Base-by-base conservation (phyloP, 2,113 vertebrate species). In the Arvicanthis niloticus region DNA sequence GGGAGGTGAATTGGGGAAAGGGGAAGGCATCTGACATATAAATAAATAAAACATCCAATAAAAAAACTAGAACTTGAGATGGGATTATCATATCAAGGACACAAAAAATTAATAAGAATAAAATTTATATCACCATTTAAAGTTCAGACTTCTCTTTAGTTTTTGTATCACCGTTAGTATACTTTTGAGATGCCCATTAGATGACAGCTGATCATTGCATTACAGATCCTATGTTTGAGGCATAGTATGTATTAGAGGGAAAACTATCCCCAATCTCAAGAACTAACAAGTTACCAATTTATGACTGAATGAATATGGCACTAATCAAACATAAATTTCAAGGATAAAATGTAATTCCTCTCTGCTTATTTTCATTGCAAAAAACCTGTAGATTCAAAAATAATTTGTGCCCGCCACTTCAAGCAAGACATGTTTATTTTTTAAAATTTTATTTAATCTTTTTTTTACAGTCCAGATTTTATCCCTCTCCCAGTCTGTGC, bases 351-450 rank as follows among this genome's bases (percentile, higher is more conserved):
- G 19, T 6, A 75, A 6, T 26, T 91, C 31, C 48, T 9, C 37
- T 45, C 1, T 68, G 16, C 0, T 53, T 89, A 48, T 65, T 93
- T 72, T 92, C 31, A 72, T 40, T 68, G 4, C 26, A 88, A 68
- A 51, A 62, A 91, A 31, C 48, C 84, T 37, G 67, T 53, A 76
- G 42, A 22, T 31, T 87, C 60, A 87, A 73, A 48, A 16, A 45
- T 15, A 73, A 2, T 80, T 76, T 96, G 15, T 72, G 16, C 37
- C 19, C 22, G 26, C 12, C 10, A 51, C 34, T 76, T 34, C 15
- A 31, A 81, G 16, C 5, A 42, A 48, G 2, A 1, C 1, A 2
- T 13, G 1, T 12, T 8, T 6, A 13, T 12, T 10, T 73, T 45
- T 1, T 24, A 81, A 4, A 58, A 58, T 26, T 11, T 9, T 62